These are phyloP conservation scores for Caenorhabditis sp. DNA, from an alignment of 2,888 invertebrate genomes.

Conservation along the genomic window DNA sequence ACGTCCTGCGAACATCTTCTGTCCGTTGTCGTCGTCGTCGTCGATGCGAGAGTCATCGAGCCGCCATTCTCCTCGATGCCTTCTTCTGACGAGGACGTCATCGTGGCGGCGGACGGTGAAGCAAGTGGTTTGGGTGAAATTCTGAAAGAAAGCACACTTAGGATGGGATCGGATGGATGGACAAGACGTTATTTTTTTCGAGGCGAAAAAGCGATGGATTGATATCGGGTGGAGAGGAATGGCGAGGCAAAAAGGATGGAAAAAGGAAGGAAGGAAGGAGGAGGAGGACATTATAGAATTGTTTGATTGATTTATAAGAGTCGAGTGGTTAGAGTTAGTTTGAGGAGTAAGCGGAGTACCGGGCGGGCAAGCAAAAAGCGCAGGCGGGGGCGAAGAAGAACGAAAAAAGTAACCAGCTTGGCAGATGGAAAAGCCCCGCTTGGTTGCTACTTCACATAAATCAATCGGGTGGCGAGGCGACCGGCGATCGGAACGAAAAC, in stretches of 20 bases:
- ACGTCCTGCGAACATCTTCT: conserved; percentile 42
- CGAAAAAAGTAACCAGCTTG: conserved; percentile 45
- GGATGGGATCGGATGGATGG: too few species aligned
- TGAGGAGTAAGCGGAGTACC: conserved; percentile 14
- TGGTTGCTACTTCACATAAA: conserved; percentile 40
- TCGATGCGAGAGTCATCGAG: conserved; percentile 14
- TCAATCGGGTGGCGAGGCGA: conserved; percentile 18
- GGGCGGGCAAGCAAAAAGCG: conserved; percentile 41
- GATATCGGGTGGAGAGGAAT: conserved; percentile 2
- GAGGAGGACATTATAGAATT: conserved; percentile 9
- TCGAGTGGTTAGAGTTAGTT: conserved; percentile 41
- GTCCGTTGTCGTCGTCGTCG: conserved; percentile 12
- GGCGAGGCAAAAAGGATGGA: not conserved
- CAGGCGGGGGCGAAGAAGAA: conserved; percentile 3
- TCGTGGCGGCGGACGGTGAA: conserved; percentile 33
- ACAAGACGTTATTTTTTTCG: not conserved
- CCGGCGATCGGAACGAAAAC: not conserved
- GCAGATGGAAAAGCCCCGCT: conserved; percentile 34
- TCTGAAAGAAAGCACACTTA: conserved; percentile 37
- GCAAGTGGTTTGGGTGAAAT: conserved; percentile 46
- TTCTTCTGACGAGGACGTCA: conserved; percentile 43
- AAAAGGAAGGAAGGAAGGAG: not conserved
- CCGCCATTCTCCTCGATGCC: conserved; percentile 5
- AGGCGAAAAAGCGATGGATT: not conserved
- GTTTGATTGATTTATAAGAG: conserved; percentile 51